Base-by-base conservation (phyloP, 1,140 invertebrate genomes). In the Drosophila pallidifrons region DNA sequence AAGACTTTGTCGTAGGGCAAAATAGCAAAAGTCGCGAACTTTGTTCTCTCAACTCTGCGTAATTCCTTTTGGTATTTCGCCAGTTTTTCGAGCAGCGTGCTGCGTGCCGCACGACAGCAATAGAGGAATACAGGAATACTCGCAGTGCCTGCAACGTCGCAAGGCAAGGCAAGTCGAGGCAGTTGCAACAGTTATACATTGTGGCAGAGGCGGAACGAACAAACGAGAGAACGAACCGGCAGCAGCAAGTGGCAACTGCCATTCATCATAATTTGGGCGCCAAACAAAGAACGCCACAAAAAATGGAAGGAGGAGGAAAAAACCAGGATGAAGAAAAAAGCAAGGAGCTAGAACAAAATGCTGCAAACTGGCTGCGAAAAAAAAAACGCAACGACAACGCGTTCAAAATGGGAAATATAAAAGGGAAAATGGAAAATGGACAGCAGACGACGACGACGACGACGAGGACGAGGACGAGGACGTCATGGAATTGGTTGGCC, bases 201-300 rank as follows among this genome's bases (percentile, higher is more conserved):
- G 35, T 51, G 35, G 43, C 57, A 13, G 5, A 7, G 35, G 6
- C 6, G 35, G 6, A 38, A 38, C 10, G 35, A 7, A 10, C 6
- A 6, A 38, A 38, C 10, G 35, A 2, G 35, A 25, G 20, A 25
- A 10, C 35, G 7, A 38, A 38, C 6, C 2, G 35, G 35, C 6
- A 7, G 64, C 41, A 61, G 10, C 72, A 43, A 57, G 32, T 49
- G 35, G 15, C 35, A 67, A 57, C 7, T 13, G 7, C 32, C 66
- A 75, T 75, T 75, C 72, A 75, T 75, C 72, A 75, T 75, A 67
- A 75, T 75, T 75, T 75, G 58, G 58, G 57, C 10, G 47, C 10
- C 10, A 20, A 69, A 45, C 57, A 61, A 69, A 41, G 51, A 47
- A 43, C 32, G 30, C 49, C 25, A 15, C 11, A 16, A 43, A 30